These are phyloP conservation scores for Brachyopa scutellaris DNA, from an alignment of 2,888 invertebrate genomes.

Conservation along the genomic window DNA sequence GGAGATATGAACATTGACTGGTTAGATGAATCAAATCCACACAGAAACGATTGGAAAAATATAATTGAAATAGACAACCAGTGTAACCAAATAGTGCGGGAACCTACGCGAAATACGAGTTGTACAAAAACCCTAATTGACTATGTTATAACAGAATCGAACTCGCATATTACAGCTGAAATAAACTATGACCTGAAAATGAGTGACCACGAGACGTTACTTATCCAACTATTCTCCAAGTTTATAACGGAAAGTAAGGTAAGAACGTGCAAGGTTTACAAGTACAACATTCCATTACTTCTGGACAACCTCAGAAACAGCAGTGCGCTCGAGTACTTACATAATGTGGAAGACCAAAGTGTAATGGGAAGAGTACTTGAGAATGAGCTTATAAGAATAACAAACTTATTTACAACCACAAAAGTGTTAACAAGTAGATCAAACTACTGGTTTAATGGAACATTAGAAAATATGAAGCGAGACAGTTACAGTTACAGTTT, in stretches of 20 bases:
- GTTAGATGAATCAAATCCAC: neutral
- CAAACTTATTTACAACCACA: neutral
- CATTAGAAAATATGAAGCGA: neutral
- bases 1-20: constrained; percentile 4
- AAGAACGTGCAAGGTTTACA: neutral
- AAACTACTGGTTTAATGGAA: neutral
- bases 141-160: too few relatives aligned
- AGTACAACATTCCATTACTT: too few relatives aligned
- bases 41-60: too few relatives aligned
- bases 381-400: neutral
- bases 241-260: neutral
- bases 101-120: too few relatives aligned
- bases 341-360: too few relatives aligned
- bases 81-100: too few relatives aligned
- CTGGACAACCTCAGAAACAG: too few relatives aligned
- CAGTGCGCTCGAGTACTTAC: too few relatives aligned
- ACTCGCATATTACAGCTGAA: neutral
- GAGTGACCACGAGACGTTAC: constrained; percentile 2
- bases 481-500: too few relatives aligned
- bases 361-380: neutral
- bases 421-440: neutral
- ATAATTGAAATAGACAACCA: too few relatives aligned
- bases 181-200: neutral
- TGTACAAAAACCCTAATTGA: too few relatives aligned
- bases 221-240: neutral